A percentile compares a stretch with the other conserved stretches of the same genome.
Conservation (phyloP, 1,140 invertebrate genomes). For the Trichogramma pretiosum region DNA sequence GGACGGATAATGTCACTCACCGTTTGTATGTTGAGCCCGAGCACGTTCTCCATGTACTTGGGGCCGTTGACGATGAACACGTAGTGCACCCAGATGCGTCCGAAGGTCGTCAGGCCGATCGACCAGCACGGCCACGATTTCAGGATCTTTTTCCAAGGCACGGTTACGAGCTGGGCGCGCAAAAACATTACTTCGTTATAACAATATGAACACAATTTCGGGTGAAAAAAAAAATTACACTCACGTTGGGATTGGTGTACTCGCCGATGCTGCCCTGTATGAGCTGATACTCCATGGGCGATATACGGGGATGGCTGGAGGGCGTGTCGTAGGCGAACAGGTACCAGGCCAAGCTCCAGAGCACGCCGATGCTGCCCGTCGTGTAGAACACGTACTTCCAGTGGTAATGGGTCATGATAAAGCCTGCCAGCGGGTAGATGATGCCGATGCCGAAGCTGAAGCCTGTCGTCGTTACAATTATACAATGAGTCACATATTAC, state of each 20-base stretch:
- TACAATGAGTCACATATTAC: no score
- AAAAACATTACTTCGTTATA: constrained; percentile 5
- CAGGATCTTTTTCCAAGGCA: constrained; percentile 70
- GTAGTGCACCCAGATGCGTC: constrained; percentile 65
- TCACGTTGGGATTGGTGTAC: constrained; percentile 41
- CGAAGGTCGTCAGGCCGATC: constrained; percentile 65
- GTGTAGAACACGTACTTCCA: constrained; percentile 64
- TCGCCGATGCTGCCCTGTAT: constrained; percentile 55
- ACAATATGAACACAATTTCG: not conserved
- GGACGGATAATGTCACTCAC: constrained; percentile 31
- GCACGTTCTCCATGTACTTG: constrained; percentile 62
- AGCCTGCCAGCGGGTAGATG: constrained; percentile 62
- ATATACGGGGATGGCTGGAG: constrained; percentile 64
- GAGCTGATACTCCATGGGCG: constrained; percentile 57
- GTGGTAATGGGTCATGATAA: constrained; percentile 57
- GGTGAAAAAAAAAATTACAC: no score
- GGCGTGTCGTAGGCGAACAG: constrained; percentile 67
- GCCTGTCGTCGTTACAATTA: no score
- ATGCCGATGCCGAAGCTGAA: constrained; percentile 67
- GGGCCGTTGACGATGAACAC: constrained; percentile 62
- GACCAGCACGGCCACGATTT: constrained; percentile 73
- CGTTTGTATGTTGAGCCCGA: constrained; percentile 60
- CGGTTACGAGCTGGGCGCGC: constrained; percentile 42
- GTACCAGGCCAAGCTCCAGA: constrained; percentile 65
- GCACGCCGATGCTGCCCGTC: constrained; percentile 57